Conservation (phyloP, 2,113 vertebrate species). For the Calypte anna region DNA sequence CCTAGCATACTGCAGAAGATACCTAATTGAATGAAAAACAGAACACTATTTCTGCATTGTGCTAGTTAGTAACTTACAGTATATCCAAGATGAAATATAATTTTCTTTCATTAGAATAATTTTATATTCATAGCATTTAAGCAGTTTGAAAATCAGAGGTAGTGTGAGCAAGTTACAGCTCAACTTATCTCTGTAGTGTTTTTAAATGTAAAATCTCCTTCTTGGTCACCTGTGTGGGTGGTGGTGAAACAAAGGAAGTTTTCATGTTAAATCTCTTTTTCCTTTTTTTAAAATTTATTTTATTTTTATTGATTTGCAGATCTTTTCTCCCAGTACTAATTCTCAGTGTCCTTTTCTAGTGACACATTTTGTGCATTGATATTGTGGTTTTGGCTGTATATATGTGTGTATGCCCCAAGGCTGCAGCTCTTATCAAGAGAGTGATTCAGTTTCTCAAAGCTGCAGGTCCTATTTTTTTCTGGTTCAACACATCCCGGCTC, state of each 20-base stretch:
- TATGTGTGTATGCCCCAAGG: background rate
- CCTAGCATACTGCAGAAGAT: background rate
- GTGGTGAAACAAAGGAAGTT: background rate
- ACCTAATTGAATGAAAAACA: background rate
- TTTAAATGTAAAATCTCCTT: background rate
- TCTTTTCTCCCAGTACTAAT: background rate
- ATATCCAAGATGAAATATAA: background rate
- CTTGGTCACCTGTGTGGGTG: fast-evolving
- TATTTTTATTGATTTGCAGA: background rate
- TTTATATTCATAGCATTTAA: background rate
- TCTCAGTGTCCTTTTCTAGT: background rate
- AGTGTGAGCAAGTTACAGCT: background rate
- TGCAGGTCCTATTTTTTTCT: conserved; percentile 35
- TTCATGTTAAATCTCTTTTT: background rate
- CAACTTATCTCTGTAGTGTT: background rate
- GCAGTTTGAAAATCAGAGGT: background rate
- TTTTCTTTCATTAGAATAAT: background rate
- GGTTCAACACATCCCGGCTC: conserved; percentile 47
- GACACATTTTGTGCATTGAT: conserved; percentile 24
- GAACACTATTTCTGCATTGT: background rate
- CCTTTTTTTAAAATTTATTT: background rate
- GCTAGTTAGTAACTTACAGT: background rate
- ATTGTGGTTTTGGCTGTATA: background rate
- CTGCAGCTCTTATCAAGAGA: background rate
- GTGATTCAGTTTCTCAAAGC: conserved; percentile 37